Evolutionary conservation across 2,797 vertebrate species (phyloP).

Genomic region (Enteromius paludinosus): DNA sequence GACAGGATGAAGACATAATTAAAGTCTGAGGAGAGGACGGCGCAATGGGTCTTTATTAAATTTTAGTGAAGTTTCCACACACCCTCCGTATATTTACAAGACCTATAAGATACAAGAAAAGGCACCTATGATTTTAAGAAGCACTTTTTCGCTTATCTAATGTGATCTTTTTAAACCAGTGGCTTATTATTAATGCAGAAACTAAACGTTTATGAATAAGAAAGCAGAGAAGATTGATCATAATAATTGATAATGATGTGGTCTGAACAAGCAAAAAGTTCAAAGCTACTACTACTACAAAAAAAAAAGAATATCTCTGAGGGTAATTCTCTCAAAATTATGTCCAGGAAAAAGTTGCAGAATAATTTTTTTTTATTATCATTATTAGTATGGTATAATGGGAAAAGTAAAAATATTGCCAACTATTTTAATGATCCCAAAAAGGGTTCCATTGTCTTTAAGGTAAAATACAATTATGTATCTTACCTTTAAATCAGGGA

Average conservation of each 20-base stretch:
- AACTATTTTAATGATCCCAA: not conserved
- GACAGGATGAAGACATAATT: conserved; percentile 72
- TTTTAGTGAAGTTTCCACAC: conserved; percentile 61
- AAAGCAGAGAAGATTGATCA: conserved; percentile 40
- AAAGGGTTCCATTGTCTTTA: not conserved
- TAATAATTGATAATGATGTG: conserved; percentile 5
- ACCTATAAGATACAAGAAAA: conserved; percentile 4
- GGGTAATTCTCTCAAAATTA: not conserved
- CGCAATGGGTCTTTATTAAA: conserved; percentile 71
- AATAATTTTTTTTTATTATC: not conserved
- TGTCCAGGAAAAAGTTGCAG: not conserved
- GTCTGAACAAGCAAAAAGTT: not conserved
- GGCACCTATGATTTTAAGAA: conserved; percentile 59
- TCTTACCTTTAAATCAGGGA: not conserved
- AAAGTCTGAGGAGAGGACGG: conserved; percentile 67
- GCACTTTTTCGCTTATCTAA: conserved; percentile 58
- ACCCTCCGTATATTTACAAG: not conserved
- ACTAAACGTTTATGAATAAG: conserved; percentile 65
- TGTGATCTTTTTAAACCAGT: conserved; percentile 69
- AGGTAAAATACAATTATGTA: not conserved
- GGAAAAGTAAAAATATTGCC: not conserved
- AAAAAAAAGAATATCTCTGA: not conserved
- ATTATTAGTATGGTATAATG: too few relatives aligned
- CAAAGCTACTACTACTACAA: not conserved
- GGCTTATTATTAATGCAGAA: conserved; percentile 63